Conservation (phyloP, 2,113 vertebrate species). For the Silurus meridionalis region DNA sequence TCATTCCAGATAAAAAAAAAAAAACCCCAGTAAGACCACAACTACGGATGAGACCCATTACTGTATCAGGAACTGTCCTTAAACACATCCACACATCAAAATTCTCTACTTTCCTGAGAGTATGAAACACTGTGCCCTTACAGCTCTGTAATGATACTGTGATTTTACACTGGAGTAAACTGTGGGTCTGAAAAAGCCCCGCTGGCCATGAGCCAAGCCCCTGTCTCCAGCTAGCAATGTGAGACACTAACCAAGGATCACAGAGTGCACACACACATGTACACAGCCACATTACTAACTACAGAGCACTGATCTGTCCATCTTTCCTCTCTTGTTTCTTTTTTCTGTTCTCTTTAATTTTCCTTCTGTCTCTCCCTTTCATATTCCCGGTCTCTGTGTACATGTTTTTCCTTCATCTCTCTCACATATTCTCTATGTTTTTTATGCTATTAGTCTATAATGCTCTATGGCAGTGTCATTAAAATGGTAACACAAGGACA, state of each 20-base stretch:
- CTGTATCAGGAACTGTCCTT: background rate
- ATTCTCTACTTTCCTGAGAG: constrained; percentile 6
- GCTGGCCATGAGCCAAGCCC: constrained; percentile 46
- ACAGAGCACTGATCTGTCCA: background rate
- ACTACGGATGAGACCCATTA: constrained; percentile 52
- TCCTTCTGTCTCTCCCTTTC: background rate
- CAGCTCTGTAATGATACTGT: constrained; percentile 55
- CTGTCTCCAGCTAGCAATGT: constrained; percentile 41
- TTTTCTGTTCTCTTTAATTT: background rate
- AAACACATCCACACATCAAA: constrained; percentile 46
- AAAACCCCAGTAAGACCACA: constrained; percentile 53
- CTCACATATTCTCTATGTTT: background rate
- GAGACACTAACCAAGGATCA: constrained; percentile 36
- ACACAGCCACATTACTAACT: constrained; percentile 44
- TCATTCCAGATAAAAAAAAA: constrained; percentile 9
- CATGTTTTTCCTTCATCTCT: background rate
- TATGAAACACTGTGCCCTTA: constrained; percentile 31
- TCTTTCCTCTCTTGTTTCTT: background rate
- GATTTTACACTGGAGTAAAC: constrained; percentile 56
- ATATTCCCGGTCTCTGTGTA: background rate
- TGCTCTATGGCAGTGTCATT: constrained; percentile 8
- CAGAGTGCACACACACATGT: constrained; percentile 41
- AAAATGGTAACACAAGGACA: constrained; percentile 44
- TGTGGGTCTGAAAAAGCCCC: constrained; percentile 53
- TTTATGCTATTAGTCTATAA: background rate